A percentile compares a stretch with the other conserved stretches of the same genome.
phyloP scores from a whole-genome alignment of 92 coral and sea anemone genomes.

The Umimayanthus chanpuru region DNA sequence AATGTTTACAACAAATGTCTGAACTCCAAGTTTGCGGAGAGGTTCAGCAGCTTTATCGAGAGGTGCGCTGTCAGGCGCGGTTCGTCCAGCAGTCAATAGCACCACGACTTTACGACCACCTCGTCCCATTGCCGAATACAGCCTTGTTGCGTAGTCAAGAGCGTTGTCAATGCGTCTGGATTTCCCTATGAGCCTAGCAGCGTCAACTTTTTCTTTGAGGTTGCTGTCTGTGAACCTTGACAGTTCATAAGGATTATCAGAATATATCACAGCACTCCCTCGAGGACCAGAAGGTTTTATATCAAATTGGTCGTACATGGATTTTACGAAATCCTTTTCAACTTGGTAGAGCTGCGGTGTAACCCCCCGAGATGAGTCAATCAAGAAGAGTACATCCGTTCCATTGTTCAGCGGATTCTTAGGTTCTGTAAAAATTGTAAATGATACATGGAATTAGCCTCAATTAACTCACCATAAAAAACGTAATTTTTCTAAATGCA shows the following conservation, averaged over 20 bases:
- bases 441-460: background rate
- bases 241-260: slow-evolving; percentile 6
- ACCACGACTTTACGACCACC: slow-evolving; percentile 47
- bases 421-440: background rate
- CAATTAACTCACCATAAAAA: too few relatives aligned
- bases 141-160: slow-evolving; percentile 15
- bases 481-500: background rate
- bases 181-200: slow-evolving; percentile 2
- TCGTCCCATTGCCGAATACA: slow-evolving; percentile 17
- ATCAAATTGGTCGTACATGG: slow-evolving; percentile 26
- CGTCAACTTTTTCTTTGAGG: slow-evolving; percentile 17
- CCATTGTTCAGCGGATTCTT: slow-evolving; percentile 33
- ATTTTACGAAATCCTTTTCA: slow-evolving; percentile 49
- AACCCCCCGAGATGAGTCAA: slow-evolving; percentile 49
- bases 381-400: slow-evolving; percentile 47
- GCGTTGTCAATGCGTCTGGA: slow-evolving; percentile 25
- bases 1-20: slow-evolving; percentile 18
- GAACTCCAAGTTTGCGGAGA: slow-evolving; percentile 20
- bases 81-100: slow-evolving; percentile 46
- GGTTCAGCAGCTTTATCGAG: slow-evolving; percentile 33
- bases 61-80: slow-evolving; percentile 25
- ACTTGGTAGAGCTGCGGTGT: slow-evolving; percentile 17
- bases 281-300: slow-evolving; percentile 25
- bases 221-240: slow-evolving; percentile 1
- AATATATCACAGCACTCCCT: slow-evolving; percentile 16